phyloP scores from a whole-genome alignment of 2,797 vertebrate genomes.

The Neopelma chrysocephalum region DNA sequence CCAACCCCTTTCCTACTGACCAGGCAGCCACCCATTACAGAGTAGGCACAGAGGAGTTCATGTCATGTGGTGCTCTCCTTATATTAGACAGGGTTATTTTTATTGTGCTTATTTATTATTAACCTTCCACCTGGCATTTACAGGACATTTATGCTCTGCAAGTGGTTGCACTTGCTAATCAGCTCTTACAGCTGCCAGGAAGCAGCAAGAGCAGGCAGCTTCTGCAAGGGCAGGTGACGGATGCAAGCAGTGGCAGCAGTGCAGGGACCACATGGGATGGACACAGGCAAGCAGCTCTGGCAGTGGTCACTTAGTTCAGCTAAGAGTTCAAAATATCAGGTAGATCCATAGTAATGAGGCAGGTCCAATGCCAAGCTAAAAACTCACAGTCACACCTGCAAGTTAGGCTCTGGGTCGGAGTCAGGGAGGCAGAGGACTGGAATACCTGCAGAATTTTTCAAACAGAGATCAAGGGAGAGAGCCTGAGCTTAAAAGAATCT shows the following conservation, averaged over 20 bases:
- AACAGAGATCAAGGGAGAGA: neutral
- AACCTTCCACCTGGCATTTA: neutral
- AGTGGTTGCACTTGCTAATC: neutral
- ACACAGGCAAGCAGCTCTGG: neutral
- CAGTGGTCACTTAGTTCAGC: neutral
- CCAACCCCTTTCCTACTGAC: neutral
- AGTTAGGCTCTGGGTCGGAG: rapidly evolving
- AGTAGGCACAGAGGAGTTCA: neutral
- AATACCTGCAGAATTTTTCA: neutral
- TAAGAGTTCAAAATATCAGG: neutral
- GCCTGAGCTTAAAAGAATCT: neutral
- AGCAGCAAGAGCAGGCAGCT: neutral
- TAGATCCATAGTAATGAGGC: neutral
- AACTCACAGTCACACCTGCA: neutral
- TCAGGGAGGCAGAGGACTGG: neutral
- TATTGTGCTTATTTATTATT: neutral
- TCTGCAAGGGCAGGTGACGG: neutral
- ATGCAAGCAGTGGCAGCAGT: neutral
- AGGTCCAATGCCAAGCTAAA: neutral
- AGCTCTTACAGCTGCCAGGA: neutral
- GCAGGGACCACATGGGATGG: neutral
- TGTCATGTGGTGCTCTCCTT: neutral
- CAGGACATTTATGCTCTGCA: neutral
- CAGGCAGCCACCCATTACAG: neutral
- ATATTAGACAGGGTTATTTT: neutral